These are phyloP conservation scores for Poeciliopsis gracilis DNA, from an alignment of 2,797 vertebrate genomes.

Conservation along the genomic window DNA sequence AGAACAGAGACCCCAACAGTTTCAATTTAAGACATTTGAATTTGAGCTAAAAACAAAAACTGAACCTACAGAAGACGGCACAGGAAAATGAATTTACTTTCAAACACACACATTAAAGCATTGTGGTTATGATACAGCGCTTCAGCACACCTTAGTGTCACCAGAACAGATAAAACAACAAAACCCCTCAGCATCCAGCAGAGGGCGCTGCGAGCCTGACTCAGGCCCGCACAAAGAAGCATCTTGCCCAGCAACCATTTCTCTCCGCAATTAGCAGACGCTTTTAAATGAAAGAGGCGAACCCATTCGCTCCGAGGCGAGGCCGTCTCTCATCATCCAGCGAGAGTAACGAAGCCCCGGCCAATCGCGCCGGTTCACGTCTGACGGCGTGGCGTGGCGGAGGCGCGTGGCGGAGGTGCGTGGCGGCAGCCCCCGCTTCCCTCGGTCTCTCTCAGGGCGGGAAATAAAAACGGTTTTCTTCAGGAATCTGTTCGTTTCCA, in stretches of 20 bases:
- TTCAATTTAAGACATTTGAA: slow-evolving; percentile 1
- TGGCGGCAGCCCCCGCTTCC: slow-evolving; percentile 31
- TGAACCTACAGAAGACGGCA: slow-evolving; percentile 18
- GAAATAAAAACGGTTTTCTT: background rate
- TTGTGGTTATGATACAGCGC: slow-evolving; percentile 18
- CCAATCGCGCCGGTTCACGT: slow-evolving; percentile 38
- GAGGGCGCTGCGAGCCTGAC: slow-evolving; percentile 47
- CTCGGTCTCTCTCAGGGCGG: background rate
- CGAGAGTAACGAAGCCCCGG: slow-evolving; percentile 19
- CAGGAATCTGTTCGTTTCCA: background rate
- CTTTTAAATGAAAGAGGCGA: slow-evolving; percentile 43
- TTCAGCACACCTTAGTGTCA: slow-evolving; percentile 24
- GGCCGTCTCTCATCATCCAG: slow-evolving; percentile 31
- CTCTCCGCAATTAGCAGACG: slow-evolving; percentile 45
- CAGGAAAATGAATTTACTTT: slow-evolving; percentile 23
- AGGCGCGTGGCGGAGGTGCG: background rate
- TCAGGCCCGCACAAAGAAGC: slow-evolving; percentile 9
- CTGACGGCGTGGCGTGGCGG: background rate
- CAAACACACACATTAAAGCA: slow-evolving; percentile 26
- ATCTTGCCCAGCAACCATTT: slow-evolving; percentile 70
- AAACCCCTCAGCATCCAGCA: slow-evolving; percentile 45
- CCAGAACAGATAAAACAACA: slow-evolving; percentile 26
- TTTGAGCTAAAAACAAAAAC: slow-evolving; percentile 11
- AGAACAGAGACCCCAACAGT: background rate
- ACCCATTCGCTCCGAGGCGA: slow-evolving; percentile 42